These are phyloP conservation scores for Caloenas nicobarica DNA, from an alignment of 2,113 vertebrate genomes.

Conservation along the genomic window DNA sequence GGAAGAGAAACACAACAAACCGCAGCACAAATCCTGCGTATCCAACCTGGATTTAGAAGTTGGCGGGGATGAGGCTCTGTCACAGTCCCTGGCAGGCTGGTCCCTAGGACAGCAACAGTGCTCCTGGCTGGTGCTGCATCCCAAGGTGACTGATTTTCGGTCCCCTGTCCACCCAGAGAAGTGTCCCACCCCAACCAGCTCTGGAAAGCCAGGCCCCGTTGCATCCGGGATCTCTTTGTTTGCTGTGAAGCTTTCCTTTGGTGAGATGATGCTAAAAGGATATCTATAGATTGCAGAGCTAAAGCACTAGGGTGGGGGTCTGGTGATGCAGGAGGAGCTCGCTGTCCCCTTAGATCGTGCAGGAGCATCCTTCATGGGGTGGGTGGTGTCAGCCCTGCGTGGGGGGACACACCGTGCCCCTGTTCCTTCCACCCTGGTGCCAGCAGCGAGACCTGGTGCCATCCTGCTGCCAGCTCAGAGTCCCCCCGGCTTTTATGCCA, in stretches of 20 bases:
- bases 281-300: not conserved
- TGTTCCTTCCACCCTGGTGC: not conserved
- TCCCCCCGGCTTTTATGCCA: not conserved
- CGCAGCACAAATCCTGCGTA: not conserved
- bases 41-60: not conserved
- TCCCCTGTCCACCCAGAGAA: not conserved
- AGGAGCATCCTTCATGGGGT: not conserved
- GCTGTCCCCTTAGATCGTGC: accelerated
- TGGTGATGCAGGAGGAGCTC: not conserved
- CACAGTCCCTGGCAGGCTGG: not conserved
- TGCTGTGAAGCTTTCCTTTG: not conserved
- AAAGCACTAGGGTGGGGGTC: not conserved
- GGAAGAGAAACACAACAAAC: not conserved
- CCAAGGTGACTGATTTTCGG: not conserved
- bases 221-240: constrained; percentile 24
- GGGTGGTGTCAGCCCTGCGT: not conserved
- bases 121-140: not conserved
- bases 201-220: not conserved
- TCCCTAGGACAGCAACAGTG: not conserved
- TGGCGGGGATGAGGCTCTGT: not conserved
- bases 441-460: not conserved
- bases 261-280: not conserved
- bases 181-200: not conserved
- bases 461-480: not conserved
- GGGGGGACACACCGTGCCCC: not conserved